Percentiles rank a stretch among this genome's conserved stretches.
Conservation (phyloP, 1,140 invertebrate genomes). For the Cryptotermes secundus region DNA sequence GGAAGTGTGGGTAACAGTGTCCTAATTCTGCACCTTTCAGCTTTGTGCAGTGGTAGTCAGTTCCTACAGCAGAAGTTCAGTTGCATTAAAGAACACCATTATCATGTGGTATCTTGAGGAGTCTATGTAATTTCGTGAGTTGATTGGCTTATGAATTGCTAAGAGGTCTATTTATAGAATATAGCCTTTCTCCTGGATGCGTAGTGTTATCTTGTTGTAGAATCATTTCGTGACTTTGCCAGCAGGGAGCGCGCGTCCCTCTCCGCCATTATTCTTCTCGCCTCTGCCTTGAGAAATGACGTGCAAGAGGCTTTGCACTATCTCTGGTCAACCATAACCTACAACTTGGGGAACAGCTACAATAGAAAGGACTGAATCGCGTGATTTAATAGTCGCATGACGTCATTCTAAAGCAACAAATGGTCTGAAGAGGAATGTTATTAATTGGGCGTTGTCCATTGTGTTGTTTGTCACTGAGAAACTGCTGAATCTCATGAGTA, state of each 20-base stretch:
- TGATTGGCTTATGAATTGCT: not conserved
- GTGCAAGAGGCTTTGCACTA: constrained; percentile 4
- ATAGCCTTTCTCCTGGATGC: not conserved
- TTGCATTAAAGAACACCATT: too few species aligned
- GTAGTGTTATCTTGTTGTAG: not conserved
- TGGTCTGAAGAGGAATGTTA: not conserved
- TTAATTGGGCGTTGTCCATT: constrained; percentile 19
- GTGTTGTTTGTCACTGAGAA: constrained; percentile 18
- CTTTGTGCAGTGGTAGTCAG: too few species aligned
- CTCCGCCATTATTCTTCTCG: constrained; percentile 18
- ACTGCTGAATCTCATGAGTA: not conserved
- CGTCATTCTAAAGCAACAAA: not conserved
- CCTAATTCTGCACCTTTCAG: too few species aligned
- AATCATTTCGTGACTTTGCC: constrained; percentile 6
- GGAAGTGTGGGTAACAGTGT: too few species aligned
- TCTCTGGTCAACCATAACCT: constrained; percentile 3
- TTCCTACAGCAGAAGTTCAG: too few species aligned
- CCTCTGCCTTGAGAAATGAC: not conserved
- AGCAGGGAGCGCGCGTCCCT: not conserved
- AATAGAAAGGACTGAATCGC: not conserved
- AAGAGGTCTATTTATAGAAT: not conserved
- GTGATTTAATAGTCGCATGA: not conserved
- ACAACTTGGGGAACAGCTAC: not conserved
- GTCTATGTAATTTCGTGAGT: too few species aligned
- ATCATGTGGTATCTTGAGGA: too few species aligned